Evolutionary conservation across 2,888 invertebrate genomes (phyloP), one percentile per base, ranked within the genome.

Genomic region (Hirudinaria manillensis): DNA sequence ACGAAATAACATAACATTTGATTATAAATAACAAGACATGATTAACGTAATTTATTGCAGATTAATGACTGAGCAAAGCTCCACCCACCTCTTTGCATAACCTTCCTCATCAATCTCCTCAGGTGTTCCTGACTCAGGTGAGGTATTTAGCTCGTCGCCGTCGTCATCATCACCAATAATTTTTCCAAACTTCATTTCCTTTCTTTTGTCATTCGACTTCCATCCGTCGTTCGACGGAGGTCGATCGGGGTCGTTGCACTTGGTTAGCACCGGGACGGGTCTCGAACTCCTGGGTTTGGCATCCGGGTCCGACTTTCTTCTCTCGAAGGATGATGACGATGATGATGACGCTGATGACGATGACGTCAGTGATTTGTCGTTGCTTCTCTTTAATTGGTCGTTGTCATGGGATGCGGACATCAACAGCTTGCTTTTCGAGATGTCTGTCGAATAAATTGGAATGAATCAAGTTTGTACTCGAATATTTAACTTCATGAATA

Each of bases 261-360:
- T 61, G 6, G 24, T 27, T 29, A 29, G 7, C 2, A 7, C 24
- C 24, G 61, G 24, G 24, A n/a, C 4, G n/a, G 61, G 61, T 21
- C n/a, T 61, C 6, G 13, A 61, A 61, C 29, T 10, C 6, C 1
- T 61, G 24, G 24, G 29, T 19, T 61, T 61, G 1, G 61, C 13
- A 10, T 61, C 61, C 19, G 61, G 24, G 29, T 61, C 61, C 10
- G 61, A 61, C 61, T 61, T 68, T 21, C 68, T 68, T n/a, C 68
- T 68, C 36, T 68, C 68, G 4, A 68, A 68, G 1, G 68, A 68
- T 29, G 68, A 68, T 6, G 68, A 68, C 32, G 68, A 67, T 21
- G 67, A 68, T 34, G 68, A 29, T n/a, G 66, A 13, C 27, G 24
- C 19, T 16, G 66, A 65, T 13, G 68, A 13, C 3, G 68, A 32